Percentiles rank a stretch among this genome's conserved stretches.
phyloP scores from a whole-genome alignment of 2,888 invertebrate genomes.

The Thumatha senex region DNA sequence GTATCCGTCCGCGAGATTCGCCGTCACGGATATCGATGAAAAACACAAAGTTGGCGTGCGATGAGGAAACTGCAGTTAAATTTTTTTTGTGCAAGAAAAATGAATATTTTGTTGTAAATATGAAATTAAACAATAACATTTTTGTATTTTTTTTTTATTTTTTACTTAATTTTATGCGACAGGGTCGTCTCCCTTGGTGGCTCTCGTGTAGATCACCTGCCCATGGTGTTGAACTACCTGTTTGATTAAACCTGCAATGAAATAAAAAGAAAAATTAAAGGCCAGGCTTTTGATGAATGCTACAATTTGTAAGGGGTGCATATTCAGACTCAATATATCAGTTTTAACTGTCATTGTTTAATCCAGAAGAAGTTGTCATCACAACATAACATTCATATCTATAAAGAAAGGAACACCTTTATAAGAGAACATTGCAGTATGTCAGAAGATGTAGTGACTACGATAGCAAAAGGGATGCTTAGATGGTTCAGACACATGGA shows the following conservation, averaged over 20 bases:
- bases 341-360: conserved; percentile 71
- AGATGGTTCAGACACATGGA: too few relatives aligned
- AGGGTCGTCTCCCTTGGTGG: conserved; percentile 96
- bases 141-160: conserved; percentile 60
- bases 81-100: too few relatives aligned
- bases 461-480: too few relatives aligned
- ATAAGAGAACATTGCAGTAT: too few relatives aligned
- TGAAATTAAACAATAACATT: conserved; percentile 7
- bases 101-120: background rate
- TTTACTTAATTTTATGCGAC: conserved; percentile 85
- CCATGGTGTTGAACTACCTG: conserved; percentile 98
- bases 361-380: conserved; percentile 68
- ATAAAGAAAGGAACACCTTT: too few relatives aligned
- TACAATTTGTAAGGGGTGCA: background rate
- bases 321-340: conserved; percentile 86
- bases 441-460: too few relatives aligned
- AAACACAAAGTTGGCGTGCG: conserved; percentile 49
- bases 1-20: conserved; percentile 66
- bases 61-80: conserved; percentile 15
- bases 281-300: too few relatives aligned
- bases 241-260: conserved; percentile 92
- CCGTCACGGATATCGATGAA: conserved; percentile 57
- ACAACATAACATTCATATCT: too few relatives aligned
- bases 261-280: conserved; percentile 4
- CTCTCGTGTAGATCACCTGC: conserved; percentile 98